Evolutionary conservation across 2,797 vertebrate species (phyloP).

Genomic region (Mus caroli): DNA sequence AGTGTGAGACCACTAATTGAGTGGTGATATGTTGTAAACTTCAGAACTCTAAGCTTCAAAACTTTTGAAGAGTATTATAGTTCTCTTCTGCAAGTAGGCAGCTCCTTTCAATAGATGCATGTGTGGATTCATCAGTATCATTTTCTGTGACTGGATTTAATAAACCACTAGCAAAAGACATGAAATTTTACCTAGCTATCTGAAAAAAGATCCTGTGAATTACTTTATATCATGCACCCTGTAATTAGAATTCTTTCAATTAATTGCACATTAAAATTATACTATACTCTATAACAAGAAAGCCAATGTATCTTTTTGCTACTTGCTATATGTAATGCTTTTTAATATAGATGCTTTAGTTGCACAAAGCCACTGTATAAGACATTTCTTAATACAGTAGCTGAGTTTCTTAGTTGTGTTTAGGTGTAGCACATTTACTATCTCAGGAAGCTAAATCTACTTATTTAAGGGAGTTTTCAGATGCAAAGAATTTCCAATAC

Average conservation of each 20-base stretch:
- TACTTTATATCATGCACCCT: conserved; percentile 12
- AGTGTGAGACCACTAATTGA: not conserved
- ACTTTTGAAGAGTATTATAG: not conserved
- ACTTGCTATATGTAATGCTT: not conserved
- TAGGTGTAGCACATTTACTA: not conserved
- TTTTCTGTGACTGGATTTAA: not conserved
- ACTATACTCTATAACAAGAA: not conserved
- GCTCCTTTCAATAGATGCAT: not conserved
- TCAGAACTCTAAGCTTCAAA: not conserved
- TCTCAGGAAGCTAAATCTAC: conserved; percentile 39
- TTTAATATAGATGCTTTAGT: conserved; percentile 30
- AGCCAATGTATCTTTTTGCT: not conserved
- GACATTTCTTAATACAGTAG: conserved; percentile 14
- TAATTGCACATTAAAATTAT: conserved; percentile 59
- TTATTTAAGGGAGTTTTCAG: not conserved
- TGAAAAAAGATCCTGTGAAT: conserved; percentile 33
- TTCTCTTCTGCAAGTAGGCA: not conserved
- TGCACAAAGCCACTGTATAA: not conserved
- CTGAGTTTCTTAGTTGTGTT: conserved; percentile 34
- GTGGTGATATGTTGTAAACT: not conserved
- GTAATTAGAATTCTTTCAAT: conserved; percentile 13
- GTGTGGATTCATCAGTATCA: not conserved
- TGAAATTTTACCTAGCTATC: conserved; percentile 10
- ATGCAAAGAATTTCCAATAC: not conserved
- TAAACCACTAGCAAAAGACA: not conserved